phyloP scores from a whole-genome alignment of 2,888 invertebrate genomes.

The Apamea sordens region DNA sequence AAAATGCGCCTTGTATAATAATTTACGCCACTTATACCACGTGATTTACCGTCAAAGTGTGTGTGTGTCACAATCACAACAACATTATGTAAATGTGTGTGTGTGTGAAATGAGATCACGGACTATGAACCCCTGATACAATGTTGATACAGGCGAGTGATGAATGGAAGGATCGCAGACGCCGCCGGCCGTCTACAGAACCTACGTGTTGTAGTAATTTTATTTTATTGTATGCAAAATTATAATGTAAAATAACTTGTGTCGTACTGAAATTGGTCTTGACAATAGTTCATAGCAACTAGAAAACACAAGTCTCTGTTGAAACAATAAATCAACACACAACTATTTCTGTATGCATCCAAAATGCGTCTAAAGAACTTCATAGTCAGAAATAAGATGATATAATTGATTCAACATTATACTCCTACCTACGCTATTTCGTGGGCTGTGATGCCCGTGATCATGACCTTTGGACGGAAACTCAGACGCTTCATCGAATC shows the following conservation, averaged over 20 bases:
- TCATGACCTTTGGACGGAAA: conserved; percentile 48
- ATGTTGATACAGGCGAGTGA: conserved; percentile 55
- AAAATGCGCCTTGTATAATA: conserved; percentile 58
- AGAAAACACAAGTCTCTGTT: background rate
- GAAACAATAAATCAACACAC: background rate
- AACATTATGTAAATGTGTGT: conserved; percentile 34
- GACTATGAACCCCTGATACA: conserved; percentile 72
- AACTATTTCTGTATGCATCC: no score
- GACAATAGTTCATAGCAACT: background rate
- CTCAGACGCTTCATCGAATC: conserved; percentile 32
- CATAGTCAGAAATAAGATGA: background rate
- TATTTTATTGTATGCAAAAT: conserved; percentile 2
- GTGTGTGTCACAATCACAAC: conserved; percentile 34
- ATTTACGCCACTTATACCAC: conserved; percentile 60
- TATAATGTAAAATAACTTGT: background rate
- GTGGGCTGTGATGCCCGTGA: conserved; percentile 28
- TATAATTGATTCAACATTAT: conserved; percentile 4
- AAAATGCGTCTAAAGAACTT: background rate
- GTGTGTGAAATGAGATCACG: conserved; percentile 70
- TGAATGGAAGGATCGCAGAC: conserved; percentile 61
- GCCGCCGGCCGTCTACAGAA: conserved; percentile 18
- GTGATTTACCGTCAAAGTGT: conserved; percentile 46
- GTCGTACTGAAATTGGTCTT: background rate
- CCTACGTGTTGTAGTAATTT: conserved; percentile 34
- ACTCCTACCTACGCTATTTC: conserved; percentile 21